Percentiles rank a stretch among this genome's conserved stretches.
These are phyloP conservation scores for Tachystola acroxantha DNA, from an alignment of 2,888 invertebrate genomes.

Conservation along the genomic window DNA sequence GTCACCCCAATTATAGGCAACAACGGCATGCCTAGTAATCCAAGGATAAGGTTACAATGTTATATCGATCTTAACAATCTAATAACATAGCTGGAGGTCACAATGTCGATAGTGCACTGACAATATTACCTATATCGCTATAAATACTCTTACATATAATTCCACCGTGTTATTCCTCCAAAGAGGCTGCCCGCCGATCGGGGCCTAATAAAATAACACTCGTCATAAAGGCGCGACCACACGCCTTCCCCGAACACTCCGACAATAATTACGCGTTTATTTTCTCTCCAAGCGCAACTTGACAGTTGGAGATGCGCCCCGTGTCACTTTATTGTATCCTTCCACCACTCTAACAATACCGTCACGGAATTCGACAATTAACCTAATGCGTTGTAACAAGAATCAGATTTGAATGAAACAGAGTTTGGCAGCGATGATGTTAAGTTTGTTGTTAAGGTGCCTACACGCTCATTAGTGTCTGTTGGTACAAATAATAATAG, in stretches of 20 bases:
- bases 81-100: too few relatives aligned
- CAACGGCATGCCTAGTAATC: too few relatives aligned
- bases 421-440: slow-evolving; percentile 10
- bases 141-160: background rate
- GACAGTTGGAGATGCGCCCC: slow-evolving; percentile 65
- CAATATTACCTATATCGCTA: slow-evolving; percentile 11
- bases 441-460: slow-evolving; percentile 43
- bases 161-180: slow-evolving; percentile 5
- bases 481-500: slow-evolving; percentile 49
- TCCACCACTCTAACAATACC: slow-evolving; percentile 25
- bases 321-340: slow-evolving; percentile 57
- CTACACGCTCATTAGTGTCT: slow-evolving; percentile 72
- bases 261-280: slow-evolving; percentile 67
- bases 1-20: too few relatives aligned
- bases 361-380: slow-evolving; percentile 1
- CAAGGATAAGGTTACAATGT: too few relatives aligned
- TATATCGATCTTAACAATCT: too few relatives aligned
- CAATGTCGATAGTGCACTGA: too few relatives aligned
- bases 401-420: slow-evolving; percentile 18
- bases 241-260: slow-evolving; percentile 50
- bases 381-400: slow-evolving; percentile 21
- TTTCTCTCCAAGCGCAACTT: slow-evolving; percentile 63
- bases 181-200: slow-evolving; percentile 19
- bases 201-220: slow-evolving; percentile 55
- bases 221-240: slow-evolving; percentile 32